Evolutionary conservation across 2,797 vertebrate genomes (phyloP).

Genomic region (Molossus molossus): DNA sequence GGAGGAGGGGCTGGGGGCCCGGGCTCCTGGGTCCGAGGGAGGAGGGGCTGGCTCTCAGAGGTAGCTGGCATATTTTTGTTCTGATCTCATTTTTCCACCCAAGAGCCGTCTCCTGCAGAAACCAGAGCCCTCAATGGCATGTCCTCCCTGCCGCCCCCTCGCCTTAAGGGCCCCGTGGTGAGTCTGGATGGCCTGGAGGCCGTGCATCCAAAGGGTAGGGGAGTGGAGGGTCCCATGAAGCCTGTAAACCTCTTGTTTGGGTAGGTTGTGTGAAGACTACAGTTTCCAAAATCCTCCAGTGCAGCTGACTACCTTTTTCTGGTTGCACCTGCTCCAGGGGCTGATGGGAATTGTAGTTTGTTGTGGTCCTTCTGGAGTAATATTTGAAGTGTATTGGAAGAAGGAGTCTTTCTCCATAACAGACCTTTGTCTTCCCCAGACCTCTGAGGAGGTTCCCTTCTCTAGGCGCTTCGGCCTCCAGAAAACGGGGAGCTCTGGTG

Average conservation of each 20-base stretch:
- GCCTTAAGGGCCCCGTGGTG: slow-evolving; percentile 46
- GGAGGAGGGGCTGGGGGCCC: background rate
- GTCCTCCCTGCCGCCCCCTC: slow-evolving; percentile 63
- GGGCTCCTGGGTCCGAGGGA: background rate
- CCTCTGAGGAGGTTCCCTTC: slow-evolving; percentile 61
- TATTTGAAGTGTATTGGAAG: background rate
- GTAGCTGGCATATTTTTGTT: background rate
- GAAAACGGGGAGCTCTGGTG: slow-evolving; percentile 87
- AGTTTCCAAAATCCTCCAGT: background rate
- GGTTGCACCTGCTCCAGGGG: background rate
- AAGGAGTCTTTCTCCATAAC: background rate
- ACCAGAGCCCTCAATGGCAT: slow-evolving; percentile 82
- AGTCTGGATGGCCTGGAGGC: background rate
- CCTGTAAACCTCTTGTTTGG: background rate
- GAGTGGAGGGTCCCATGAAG: accelerated
- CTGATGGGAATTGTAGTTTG: background rate
- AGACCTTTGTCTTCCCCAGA: slow-evolving; percentile 20
- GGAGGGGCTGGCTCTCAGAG: background rate
- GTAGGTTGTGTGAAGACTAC: background rate
- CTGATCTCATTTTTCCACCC: accelerated
- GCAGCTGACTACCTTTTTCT: accelerated
- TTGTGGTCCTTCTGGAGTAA: background rate
- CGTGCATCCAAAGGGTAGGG: background rate
- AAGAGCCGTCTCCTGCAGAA: background rate
- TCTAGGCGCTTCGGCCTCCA: slow-evolving; percentile 85